Percentiles rank a stretch among this genome's conserved stretches.
Evolutionary conservation across 2,888 invertebrate genomes (phyloP).

Genomic region (Auanema sp.): DNA sequence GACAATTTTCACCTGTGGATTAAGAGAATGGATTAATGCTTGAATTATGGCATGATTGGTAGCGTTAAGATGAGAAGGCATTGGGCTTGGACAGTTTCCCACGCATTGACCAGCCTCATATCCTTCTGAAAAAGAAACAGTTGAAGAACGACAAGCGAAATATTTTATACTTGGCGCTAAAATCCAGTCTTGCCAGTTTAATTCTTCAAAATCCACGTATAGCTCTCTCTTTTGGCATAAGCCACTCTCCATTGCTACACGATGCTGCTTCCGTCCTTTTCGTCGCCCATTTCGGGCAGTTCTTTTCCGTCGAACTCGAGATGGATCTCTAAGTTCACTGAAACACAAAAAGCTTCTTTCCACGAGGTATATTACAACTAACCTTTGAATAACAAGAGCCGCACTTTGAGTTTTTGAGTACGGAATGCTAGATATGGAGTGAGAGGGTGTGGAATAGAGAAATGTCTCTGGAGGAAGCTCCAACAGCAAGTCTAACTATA

Average conservation of each 20-base stretch:
- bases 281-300: conserved; percentile 23
- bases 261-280: conserved; percentile 35
- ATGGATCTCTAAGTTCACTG: conserved; percentile 35
- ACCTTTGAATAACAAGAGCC: conserved; percentile 35
- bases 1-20: conserved; percentile 71
- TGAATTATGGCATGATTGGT: conserved; percentile 99
- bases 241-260: conserved; percentile 30
- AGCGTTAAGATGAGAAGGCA: conserved; percentile 89
- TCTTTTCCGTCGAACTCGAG: conserved; percentile 34
- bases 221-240: conserved; percentile 82
- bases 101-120: conserved; percentile 89
- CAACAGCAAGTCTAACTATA: conserved; percentile 5
- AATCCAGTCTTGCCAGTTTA: conserved; percentile 95
- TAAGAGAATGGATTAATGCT: conserved; percentile 89
- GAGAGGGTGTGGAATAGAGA: conserved; percentile 8
- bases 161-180: conserved; percentile 55
- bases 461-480: conserved; percentile 1
- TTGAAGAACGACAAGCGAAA: not conserved
- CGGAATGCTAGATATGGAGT: conserved; percentile 19
- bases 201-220: conserved; percentile 91
- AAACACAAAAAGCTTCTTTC: conserved; percentile 3
- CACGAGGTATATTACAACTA: not conserved
- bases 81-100: conserved; percentile 90
- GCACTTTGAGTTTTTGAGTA: conserved; percentile 30
- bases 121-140: conserved; percentile 45